Evolutionary conservation across 2,797 vertebrate species (phyloP), one percentile per base, ranked within the genome.

Genomic region (Ctenosaura bakeri): DNA sequence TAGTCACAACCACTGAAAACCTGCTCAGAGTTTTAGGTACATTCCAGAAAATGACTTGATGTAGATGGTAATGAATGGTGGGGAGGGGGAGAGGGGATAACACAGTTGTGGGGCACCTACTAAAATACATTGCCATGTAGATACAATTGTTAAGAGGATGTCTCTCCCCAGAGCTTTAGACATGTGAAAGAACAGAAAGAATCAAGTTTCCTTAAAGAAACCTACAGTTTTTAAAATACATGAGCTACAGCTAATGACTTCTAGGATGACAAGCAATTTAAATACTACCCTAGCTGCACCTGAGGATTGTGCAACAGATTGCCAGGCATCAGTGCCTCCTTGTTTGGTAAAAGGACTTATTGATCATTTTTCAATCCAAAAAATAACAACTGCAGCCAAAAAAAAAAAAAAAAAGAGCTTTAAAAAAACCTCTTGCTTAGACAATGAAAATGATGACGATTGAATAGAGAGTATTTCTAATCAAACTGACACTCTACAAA

Each of bases 271-370:
- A 85, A 83, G 14, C 83, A 0, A 42, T 6, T 35, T 35, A 86
- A 62, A 76, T 59, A 18, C 20, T 82, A 3, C 0, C 42, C 26
- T 76, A 52, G 32, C 62, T 86, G 1, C 13, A 86, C 18, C 76
- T 46, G 83, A 84, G 52, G 81, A 85, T 0, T 79, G 46, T 4
- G 22, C 32, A 71, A 24, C 29, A 71, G 64, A 76, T 77, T 87
- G 4, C 18, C 32, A 4, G 10, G 24, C 24, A 66, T 89, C 66
- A 86, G 4, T 0, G 0, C 52, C 80, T 59, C 0, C 0, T 20
- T 54, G 52, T 42, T n/a, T 91, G 62, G 0, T 13, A 71, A 83
- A 46, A 24, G 32, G 62, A 74, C 22, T 71, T 89, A 74, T 0
- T 85, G 38, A 66, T 6, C 81, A 20, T 8, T 22, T 80, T 90